A percentile compares a stretch with the other conserved stretches of the same genome.
phyloP scores from a whole-genome alignment of 2,888 invertebrate genomes.

The Rhopalosiphum nymphaeae region DNA sequence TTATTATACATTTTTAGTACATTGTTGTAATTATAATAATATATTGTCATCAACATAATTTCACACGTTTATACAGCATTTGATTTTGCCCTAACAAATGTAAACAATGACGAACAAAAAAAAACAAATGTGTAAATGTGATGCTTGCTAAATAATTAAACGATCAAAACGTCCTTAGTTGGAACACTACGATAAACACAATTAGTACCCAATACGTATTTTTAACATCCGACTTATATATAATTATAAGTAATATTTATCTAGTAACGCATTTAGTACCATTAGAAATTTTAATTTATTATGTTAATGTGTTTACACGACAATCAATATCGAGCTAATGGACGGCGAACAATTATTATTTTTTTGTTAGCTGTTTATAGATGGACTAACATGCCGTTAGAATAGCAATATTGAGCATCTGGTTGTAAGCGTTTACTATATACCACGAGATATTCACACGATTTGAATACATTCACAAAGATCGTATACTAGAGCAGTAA shows the following conservation, averaged over 20 bases:
- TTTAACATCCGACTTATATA: background rate
- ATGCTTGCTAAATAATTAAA: background rate
- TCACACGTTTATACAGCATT: background rate
- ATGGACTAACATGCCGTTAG: constrained; percentile 1
- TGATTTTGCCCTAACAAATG: background rate
- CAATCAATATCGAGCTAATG: constrained; percentile 38
- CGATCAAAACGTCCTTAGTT: background rate
- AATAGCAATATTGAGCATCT: constrained; percentile 21
- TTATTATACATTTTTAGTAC: background rate
- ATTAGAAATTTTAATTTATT: background rate
- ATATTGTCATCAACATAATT: background rate
- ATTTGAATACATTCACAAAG: background rate
- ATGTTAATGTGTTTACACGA: constrained; percentile 34
- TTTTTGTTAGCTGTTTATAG: background rate
- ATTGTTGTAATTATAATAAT: background rate
- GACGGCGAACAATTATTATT: constrained; percentile 24
- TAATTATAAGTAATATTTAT: background rate
- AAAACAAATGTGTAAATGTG: background rate
- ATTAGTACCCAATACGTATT: background rate
- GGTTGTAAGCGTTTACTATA: background rate
- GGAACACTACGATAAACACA: background rate
- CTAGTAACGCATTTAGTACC: background rate
- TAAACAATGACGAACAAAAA: background rate
- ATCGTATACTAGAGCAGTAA: background rate
- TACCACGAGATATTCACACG: background rate